Conservation (phyloP, 1,140 invertebrate genomes). For the Drosophila baimaii region DNA sequence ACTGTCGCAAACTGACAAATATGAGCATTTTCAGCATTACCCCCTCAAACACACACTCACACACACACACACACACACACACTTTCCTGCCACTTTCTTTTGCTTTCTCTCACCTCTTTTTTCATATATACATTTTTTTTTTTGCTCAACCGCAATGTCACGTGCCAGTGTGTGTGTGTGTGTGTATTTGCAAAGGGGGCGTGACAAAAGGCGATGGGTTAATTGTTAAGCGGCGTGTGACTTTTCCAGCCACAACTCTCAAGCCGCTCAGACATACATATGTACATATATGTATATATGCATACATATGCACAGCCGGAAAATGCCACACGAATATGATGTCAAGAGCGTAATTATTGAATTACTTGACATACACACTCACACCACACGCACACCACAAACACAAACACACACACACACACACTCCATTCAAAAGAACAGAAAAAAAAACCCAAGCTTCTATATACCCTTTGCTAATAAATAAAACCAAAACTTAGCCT, state of each 20-base stretch:
- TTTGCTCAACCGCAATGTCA: conserved; percentile 37
- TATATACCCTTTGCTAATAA: neutral
- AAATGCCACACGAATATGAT: conserved; percentile 76
- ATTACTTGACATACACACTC: conserved; percentile 60
- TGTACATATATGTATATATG: too few relatives aligned
- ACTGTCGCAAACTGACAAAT: conserved; percentile 25
- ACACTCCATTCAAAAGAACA: too few relatives aligned
- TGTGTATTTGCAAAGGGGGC: conserved; percentile 27
- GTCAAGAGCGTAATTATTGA: conserved; percentile 80
- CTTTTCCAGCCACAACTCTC: conserved; percentile 31
- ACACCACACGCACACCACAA: too few relatives aligned
- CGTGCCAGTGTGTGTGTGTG: conserved; percentile 20
- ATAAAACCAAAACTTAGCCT: too few relatives aligned
- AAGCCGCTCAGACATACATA: conserved; percentile 41
- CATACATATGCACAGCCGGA: conserved; percentile 21
- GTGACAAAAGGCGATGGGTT: conserved; percentile 47
- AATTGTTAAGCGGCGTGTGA: conserved; percentile 74
- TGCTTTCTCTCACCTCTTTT: conserved; percentile 14
- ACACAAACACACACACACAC: too few relatives aligned
- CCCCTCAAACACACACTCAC: neutral
- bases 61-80: neutral
- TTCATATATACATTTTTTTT: conserved; percentile 31
- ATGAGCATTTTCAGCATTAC: conserved; percentile 15
- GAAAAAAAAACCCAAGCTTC: neutral
- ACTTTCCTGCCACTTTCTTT: conserved; percentile 15